phyloP scores from a whole-genome alignment of 1,140 invertebrate species.

The Heliconius himera region DNA sequence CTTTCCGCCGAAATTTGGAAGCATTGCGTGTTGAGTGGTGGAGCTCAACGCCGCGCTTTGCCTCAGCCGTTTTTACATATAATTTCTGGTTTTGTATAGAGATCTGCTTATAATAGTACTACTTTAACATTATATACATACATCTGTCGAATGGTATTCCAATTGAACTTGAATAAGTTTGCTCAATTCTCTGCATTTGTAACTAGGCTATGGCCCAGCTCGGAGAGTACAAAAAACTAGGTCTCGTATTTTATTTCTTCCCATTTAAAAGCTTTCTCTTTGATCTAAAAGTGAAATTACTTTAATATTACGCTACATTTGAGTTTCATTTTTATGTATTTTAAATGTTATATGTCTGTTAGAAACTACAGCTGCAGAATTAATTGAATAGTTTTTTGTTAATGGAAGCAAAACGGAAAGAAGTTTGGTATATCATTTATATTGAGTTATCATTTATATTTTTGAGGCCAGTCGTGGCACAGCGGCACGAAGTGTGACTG shows the following conservation, averaged over 20 bases:
- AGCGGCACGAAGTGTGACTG: too few relatives aligned
- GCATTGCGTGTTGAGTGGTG: too few relatives aligned
- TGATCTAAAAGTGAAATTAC: conserved; percentile 42
- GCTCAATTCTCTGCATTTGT: conserved; percentile 27
- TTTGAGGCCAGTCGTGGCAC: too few relatives aligned
- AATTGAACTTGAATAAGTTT: conserved; percentile 31
- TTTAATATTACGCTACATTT: conserved; percentile 42
- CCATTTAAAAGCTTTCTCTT: conserved; percentile 42
- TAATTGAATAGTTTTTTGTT: background rate
- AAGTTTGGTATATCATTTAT: background rate
- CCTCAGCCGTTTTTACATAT: too few relatives aligned
- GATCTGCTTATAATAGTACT: too few relatives aligned
- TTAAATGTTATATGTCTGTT: background rate
- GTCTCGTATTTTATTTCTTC: conserved; percentile 40
- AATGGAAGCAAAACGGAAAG: background rate
- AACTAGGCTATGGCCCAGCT: conserved; percentile 37
- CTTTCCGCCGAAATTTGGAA: too few relatives aligned
- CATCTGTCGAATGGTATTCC: background rate
- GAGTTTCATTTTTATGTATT: conserved; percentile 24
- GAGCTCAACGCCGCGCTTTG: too few relatives aligned
- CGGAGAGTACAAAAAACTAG: conserved; percentile 40
- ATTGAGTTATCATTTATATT: too few relatives aligned
- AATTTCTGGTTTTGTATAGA: too few relatives aligned
- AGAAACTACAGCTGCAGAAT: background rate
- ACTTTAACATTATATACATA: background rate